Conservation (phyloP, 1,140 invertebrate genomes). For the Nebria ingens region DNA sequence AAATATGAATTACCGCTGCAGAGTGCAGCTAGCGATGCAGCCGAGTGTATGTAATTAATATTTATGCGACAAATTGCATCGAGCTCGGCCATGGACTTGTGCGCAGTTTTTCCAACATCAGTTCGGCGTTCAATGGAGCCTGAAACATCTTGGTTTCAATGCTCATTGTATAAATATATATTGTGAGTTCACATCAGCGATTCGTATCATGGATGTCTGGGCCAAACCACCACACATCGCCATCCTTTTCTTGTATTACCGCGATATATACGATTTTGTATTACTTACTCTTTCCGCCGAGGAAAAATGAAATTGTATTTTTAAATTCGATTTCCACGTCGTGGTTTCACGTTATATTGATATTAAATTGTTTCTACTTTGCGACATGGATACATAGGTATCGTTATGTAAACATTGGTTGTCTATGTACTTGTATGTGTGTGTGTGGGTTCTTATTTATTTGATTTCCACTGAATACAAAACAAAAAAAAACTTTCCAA, state of each 20-base stretch:
- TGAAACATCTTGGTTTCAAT: slow-evolving; percentile 9
- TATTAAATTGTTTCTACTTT: not conserved
- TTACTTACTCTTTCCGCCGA: not conserved
- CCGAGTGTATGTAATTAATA: not conserved
- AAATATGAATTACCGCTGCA: slow-evolving; percentile 8
- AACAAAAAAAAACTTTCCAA: not conserved
- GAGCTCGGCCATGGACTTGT: not conserved
- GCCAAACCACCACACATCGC: not conserved
- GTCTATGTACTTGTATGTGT: no score
- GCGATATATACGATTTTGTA: not conserved
- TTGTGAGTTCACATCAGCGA: slow-evolving; percentile 2
- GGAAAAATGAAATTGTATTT: not conserved
- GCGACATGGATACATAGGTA: not conserved
- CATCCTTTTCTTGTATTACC: not conserved
- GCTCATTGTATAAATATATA: slow-evolving; percentile 9
- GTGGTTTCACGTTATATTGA: not conserved
- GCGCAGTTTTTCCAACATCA: slow-evolving; percentile 8
- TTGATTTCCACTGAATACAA: not conserved
- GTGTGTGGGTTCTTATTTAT: no score
- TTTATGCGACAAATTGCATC: slow-evolving; percentile 9
- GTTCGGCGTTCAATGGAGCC: slow-evolving; percentile 3
- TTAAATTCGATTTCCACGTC: not conserved
- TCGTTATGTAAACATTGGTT: no score
- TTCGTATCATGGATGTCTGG: not conserved
- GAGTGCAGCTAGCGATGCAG: not conserved